Evolutionary conservation across 2,888 invertebrate genomes (phyloP), one percentile per base, ranked within the genome.

Genomic region (Tromatobia lineatoria): DNA sequence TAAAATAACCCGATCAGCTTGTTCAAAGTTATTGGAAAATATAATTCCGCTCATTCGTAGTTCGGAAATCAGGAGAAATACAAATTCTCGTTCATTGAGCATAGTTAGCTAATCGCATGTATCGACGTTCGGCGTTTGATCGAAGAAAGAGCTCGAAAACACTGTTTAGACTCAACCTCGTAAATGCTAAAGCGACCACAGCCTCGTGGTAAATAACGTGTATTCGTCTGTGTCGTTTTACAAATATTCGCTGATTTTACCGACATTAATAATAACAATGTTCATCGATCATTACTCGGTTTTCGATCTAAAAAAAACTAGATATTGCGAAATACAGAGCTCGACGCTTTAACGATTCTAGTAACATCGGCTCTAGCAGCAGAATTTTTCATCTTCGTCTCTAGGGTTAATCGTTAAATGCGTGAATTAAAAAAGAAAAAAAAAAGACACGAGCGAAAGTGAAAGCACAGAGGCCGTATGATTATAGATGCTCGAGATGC

Each of bases 131-230:
- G 50, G 4, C 34, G 34, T 18, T 45, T 45, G 67, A 57, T 45
- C 54, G 34, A 67, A 57, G 47, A 50, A 18, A 47, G 45, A 42
- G 25, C 52, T 25, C 61, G 34, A 70, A 29, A 47, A 25, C 38
- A 38, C n/a, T 50, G 18, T 34, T 38, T 45, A 29, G 1, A n/a
- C 29, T 73, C 83, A 80, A 70, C 25, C 61, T 82, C 67, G 78
- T 89, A 90, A 90, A 91, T 91, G 90, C 90, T 90, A 89, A 89
- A 85, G 84, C 87, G 87, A 88, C 89, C 90, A 90, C 90, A 90
- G 90, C 88, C 88, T 89, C 88, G 73, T 89, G 88, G 59, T 70
- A 15, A 61, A 54, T n/a, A 88, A 87, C 87, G 80, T 87, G 88
- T 82, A 88, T 88, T 83, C 82, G 67, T 83, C 13, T 38, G 38